A percentile compares a stretch with the other conserved stretches of the same genome.
phyloP scores from a whole-genome alignment of 2,888 invertebrate species.

The Apodemia zela region DNA sequence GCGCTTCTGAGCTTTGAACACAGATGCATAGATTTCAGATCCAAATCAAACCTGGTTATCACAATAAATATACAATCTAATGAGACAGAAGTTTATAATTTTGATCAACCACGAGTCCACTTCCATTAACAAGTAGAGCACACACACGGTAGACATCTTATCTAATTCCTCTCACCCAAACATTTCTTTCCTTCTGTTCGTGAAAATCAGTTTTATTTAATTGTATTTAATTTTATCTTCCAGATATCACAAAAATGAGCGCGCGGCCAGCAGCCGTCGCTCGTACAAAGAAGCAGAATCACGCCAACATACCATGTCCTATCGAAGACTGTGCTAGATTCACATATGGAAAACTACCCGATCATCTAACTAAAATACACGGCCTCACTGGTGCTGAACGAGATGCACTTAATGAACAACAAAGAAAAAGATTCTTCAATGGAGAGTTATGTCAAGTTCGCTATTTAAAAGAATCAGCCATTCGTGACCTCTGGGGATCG shows the following conservation, averaged over 20 bases:
- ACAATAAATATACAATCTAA: too few relatives aligned
- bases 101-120: too few relatives aligned
- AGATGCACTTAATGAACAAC: constrained; percentile 73
- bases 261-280: constrained; percentile 50
- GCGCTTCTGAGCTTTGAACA: too few relatives aligned
- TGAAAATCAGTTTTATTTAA: neutral
- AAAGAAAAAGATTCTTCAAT: constrained; percentile 74
- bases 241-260: constrained; percentile 46
- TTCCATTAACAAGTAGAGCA: too few relatives aligned
- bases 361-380: constrained; percentile 74
- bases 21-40: too few relatives aligned
- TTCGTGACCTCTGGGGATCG: constrained; percentile 73
- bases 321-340: constrained; percentile 77
- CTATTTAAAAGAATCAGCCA: constrained; percentile 73
- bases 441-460: constrained; percentile 77
- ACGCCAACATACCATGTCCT: constrained; percentile 76
- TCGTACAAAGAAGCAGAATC: constrained; percentile 76
- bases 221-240: constrained; percentile 35
- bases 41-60: too few relatives aligned
- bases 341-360: constrained; percentile 75
- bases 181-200: too few relatives aligned
- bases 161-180: too few relatives aligned
- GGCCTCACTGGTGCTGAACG: constrained; percentile 72
- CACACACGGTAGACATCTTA: too few relatives aligned
- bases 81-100: too few relatives aligned